A percentile compares a stretch with the other conserved stretches of the same genome.
Evolutionary conservation across 2,888 invertebrate species (phyloP).

Genomic region (Mechanitis messenoides): DNA sequence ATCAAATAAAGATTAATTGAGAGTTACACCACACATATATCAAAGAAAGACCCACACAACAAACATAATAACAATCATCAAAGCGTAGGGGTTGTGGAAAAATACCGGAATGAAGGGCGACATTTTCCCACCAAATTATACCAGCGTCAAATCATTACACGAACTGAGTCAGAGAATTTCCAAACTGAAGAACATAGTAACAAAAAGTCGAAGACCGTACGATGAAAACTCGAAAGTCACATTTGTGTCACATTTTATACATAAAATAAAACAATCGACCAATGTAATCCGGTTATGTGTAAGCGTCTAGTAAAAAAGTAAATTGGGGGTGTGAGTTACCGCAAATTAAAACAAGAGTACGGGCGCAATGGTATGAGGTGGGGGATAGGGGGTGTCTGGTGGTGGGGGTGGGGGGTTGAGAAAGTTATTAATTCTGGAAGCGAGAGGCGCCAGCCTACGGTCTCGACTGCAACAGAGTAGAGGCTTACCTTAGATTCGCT

Average conservation of each 20-base stretch:
- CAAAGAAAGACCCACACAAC: slow-evolving; percentile 26
- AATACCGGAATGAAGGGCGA: slow-evolving; percentile 45
- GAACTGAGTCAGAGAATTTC: slow-evolving; percentile 70
- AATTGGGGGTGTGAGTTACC: slow-evolving; percentile 15
- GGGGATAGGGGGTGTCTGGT: slow-evolving; percentile 39
- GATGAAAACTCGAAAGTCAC: slow-evolving; percentile 40
- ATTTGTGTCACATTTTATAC: background rate
- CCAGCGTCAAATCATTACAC: slow-evolving; percentile 72
- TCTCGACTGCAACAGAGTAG: slow-evolving; percentile 66
- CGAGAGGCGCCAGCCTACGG: slow-evolving; percentile 72
- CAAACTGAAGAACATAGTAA: slow-evolving; percentile 71
- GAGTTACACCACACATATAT: slow-evolving; percentile 23
- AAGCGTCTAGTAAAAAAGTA: slow-evolving; percentile 6
- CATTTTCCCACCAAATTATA: slow-evolving; percentile 72
- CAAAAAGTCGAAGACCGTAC: slow-evolving; percentile 42
- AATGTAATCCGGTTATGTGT: slow-evolving; percentile 2
- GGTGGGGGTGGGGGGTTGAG: slow-evolving; percentile 47
- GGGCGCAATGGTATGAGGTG: slow-evolving; percentile 38
- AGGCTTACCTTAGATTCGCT: slow-evolving; percentile 68
- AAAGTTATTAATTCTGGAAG: slow-evolving; percentile 76
- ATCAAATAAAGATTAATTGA: background rate
- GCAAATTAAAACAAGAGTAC: slow-evolving; percentile 43
- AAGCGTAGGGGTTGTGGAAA: slow-evolving; percentile 48
- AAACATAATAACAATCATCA: slow-evolving; percentile 53
- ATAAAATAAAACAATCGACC: slow-evolving; percentile 1